Base-by-base conservation (phyloP, 2,888 invertebrate genomes). In the Ptilodon capucinus region DNA sequence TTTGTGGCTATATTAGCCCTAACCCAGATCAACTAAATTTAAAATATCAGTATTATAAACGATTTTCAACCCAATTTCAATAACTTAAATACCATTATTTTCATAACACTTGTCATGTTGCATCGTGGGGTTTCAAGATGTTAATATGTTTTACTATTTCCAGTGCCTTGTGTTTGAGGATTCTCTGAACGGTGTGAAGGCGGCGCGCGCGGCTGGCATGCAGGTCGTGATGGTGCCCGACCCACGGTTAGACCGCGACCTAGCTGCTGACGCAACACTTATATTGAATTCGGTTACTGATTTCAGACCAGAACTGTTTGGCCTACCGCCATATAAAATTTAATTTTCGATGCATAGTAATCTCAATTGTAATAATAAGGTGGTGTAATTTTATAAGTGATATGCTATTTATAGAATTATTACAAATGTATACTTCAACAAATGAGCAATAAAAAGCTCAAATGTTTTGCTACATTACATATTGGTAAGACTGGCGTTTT, bases 81-180 rank as follows among this genome's bases (percentile, higher is more conserved):
- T n/a, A n/a, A n/a, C n/a, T n/a, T n/a, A n/a, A n/a, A n/a, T n/a
- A n/a, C n/a, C n/a, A n/a, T n/a, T n/a, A n/a, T n/a, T n/a, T n/a
- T n/a, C n/a, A n/a, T n/a, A n/a, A n/a, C n/a, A n/a, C n/a, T n/a
- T n/a, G n/a, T n/a, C n/a, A n/a, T 11, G 30, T 7, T 2, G 5
- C 21, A 21, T 0, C 4, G 2, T 2, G 8, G 4, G 30, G 30
- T 11, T 13, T 30, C 30, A 21, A 21, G 21, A 21, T 21, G 1
- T 21, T 7, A 21, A 7, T 21, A 7, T 1, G 5, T 6, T 25
- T 25, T 25, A 8, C 7, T 16, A 34, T 14, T 71, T 76, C 34
- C 83, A 95, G 94, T 96, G 96, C 70, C 83, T 98, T 48, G 97
- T 97, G 0, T 96, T 98, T 76, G 98, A 98, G 85, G 98, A 98